Percentiles rank a stretch among this genome's conserved stretches.
Evolutionary conservation across 2,113 vertebrate species (phyloP).

Genomic region (Dromiciops gliroides): DNA sequence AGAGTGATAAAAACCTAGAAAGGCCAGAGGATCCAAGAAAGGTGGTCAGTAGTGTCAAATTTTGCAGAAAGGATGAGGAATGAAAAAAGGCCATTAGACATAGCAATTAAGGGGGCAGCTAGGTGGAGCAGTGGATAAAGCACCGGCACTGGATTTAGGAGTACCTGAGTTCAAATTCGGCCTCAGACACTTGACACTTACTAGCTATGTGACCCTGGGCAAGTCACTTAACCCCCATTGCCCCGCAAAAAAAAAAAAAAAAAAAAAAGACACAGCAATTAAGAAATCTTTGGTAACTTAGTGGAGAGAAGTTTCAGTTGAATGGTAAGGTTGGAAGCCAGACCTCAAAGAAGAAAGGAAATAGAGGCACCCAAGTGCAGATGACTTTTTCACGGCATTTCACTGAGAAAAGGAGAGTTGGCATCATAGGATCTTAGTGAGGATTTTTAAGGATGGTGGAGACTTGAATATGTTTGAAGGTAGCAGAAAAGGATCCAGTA

Average conservation of each 20-base stretch:
- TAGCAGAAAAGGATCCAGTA: neutral
- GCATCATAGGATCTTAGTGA: neutral
- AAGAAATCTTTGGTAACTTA: neutral
- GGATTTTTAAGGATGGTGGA: neutral
- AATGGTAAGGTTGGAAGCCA: neutral
- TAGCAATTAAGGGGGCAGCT: neutral
- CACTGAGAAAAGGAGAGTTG: neutral
- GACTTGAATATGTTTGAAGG: too few species aligned
- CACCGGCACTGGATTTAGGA: too few species aligned
- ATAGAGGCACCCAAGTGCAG: too few species aligned
- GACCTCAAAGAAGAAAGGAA: neutral
- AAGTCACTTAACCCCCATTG: too few species aligned
- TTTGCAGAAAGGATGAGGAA: neutral
- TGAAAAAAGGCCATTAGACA: neutral
- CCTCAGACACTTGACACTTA: too few species aligned
- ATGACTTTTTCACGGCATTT: too few species aligned
- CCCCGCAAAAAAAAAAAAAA: too few species aligned
- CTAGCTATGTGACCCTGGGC: too few species aligned
- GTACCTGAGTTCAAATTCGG: too few species aligned
- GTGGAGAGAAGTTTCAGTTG: neutral
- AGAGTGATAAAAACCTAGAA: neutral
- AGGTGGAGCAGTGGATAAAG: too few species aligned
- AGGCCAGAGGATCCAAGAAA: neutral
- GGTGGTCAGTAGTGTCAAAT: neutral
- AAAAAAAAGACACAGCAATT: neutral